Base-by-base conservation (phyloP, 2,113 vertebrate species). In the Rhinoderma darwinii region DNA sequence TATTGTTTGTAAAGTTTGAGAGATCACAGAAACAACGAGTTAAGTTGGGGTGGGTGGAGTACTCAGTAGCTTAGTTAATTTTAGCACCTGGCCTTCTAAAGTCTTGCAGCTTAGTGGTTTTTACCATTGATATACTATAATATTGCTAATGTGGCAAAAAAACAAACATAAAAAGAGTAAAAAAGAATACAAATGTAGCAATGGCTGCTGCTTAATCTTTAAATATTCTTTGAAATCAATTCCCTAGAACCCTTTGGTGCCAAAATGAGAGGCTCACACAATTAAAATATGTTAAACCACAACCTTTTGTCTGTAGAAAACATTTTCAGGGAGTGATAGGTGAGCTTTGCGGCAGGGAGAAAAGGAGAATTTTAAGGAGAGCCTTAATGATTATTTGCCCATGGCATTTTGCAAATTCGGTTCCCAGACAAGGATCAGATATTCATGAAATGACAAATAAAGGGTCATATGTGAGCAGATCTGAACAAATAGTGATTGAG, bases 1-100 rank as follows among this genome's bases (percentile, higher is more conserved):
- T 66, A 90, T 90, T 94, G 91, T 94, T 92, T 91, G 92, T 89
- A n/a, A 0, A 91, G 90, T 92, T 37, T 89, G 86, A 77, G 41
- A 77, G 72, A 68, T 66, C 18, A 66, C 59, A 66, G n/a, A 44
- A 82, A 72, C 35, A 82, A 86, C 44, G 56, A 50, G 79, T 83
- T 88, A 82, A 86, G 81, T 80, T 77, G 78, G 35, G 66, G 66
- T 66, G 56, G 76, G 70, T 59, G 18, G 74, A 77, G 20, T 51
- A 59, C 83, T 84, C 51, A 30, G 32, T 75, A 61, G 73, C 70
- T 50, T 75, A 84, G 35, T 75, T 54, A 41, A 73, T 84, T 84
- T 70, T 73, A 75, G 51, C 72, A 76, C 78, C 78, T 81, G 78
- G 78, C 25, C 6, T 63, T 27, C 4, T 59, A 81, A 41, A 37